Base-by-base conservation (phyloP, 2,797 vertebrate species). In the Lutjanus campechanus region DNA sequence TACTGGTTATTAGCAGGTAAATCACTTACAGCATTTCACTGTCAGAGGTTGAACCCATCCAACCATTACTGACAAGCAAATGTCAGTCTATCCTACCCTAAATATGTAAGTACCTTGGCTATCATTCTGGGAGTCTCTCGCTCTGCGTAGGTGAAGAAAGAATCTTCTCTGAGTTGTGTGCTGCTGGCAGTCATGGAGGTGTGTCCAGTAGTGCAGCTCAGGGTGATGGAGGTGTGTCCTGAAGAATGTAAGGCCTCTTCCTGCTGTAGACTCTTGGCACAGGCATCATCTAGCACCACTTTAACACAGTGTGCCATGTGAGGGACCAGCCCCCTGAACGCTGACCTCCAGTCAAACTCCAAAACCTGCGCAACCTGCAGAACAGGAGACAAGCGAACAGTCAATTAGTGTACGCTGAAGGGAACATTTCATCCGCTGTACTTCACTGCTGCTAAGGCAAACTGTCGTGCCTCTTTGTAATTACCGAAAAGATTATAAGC, bases 291-390 rank as follows among this genome's bases (percentile, higher is more conserved):
- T 49, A 97, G 82, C 81, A 96, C 93, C 91, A 95, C 95, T 92
- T 96, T 96, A 81, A 99, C 81, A 86, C 96, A 96, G 53, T 96
- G 96, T 76, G 96, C 95, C 92, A 98, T 94, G 64, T 97, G 96
- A 88, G 95, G 95, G 50, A 95, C 96, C 44, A 99, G 88, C 41
- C 95, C 93, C 90, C 89, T 93, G 91, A 99, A 97, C 0, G 96
- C 95, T 87, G 93, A 96, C 94, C 96, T 97, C 98, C 98, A 99
- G 62, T 93, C 93, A 95, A 98, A 99, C 80, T 96, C 93, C 85
- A 97, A 87, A 79, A 88, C 91, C 82, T 92, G 81, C 64, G 89
- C 29, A 36, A 36, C 84, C 97, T 97, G 89, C 79, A 95, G 95
- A 80, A 91, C 10, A 91, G 20, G 19, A 84, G 43, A 84, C 1